Conservation (phyloP, 2,113 vertebrate species). For the Bubalus kerabau region DNA sequence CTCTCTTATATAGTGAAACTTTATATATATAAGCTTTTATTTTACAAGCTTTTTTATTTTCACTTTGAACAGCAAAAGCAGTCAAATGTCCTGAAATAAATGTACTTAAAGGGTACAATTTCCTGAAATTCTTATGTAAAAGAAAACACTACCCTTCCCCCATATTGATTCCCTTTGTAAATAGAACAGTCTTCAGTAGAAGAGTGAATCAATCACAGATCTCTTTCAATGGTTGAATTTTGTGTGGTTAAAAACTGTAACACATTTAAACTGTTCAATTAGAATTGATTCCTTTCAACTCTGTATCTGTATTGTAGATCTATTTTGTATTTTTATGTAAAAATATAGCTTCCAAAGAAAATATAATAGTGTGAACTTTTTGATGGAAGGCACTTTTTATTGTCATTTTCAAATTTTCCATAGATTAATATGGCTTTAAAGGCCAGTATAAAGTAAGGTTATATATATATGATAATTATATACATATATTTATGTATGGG, state of each 20-base stretch:
- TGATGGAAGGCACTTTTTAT: background rate
- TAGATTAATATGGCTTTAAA: background rate
- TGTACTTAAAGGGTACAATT: background rate
- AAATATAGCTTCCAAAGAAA: background rate
- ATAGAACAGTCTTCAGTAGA: background rate
- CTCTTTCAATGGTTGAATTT: background rate
- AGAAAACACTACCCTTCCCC: background rate
- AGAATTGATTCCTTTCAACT: background rate
- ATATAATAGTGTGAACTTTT: background rate
- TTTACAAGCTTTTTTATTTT: background rate
- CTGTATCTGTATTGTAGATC: background rate
- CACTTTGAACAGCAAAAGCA: background rate
- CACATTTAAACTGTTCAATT: background rate
- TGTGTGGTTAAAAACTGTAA: background rate
- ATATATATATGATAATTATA: background rate
- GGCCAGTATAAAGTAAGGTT: background rate
- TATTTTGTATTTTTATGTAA: background rate
- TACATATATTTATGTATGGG: background rate
- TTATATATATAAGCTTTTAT: background rate
- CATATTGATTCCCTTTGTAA: background rate
- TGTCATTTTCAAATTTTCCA: background rate
- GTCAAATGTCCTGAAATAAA: background rate
- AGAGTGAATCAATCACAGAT: background rate
- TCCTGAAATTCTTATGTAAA: background rate
- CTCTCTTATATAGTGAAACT: background rate